Evolutionary conservation across 2,113 vertebrate species (phyloP), one percentile per base, ranked within the genome.

Genomic region (Cyphomyrus plagiostoma): DNA sequence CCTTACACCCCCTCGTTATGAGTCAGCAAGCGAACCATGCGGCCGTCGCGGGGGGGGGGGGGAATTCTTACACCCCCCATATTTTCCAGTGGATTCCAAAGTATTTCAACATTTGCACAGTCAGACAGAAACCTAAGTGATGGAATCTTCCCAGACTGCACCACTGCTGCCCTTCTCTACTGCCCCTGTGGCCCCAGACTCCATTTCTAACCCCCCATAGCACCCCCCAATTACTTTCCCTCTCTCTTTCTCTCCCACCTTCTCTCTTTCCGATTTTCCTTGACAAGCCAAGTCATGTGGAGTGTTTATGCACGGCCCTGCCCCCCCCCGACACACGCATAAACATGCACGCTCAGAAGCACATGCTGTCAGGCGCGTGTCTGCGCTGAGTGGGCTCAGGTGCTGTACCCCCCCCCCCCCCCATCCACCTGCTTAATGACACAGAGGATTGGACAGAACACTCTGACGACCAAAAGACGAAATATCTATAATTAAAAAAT

Each of bases 401-500:
- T 19, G 52, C 17, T 19, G 50, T 4, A 3, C 52, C 48, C 87
- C 48, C 86, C 77, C 88, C 87, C 46, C 4, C 85, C 35, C 13
- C 6, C 52, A 88, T 35, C 86, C 90, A 90, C 88, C 89, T 89
- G 58, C 87, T 30, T 89, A 88, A 89, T 91, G 82, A 91, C 83
- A 89, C 86, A 90, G 19, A 84, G 53, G 90, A 94, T 93, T 92
- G 90, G 90, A 35, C 56, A 88, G 89, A 90, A 89, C 66, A 35
- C 86, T 23, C 77, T 74, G 90, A 15, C 10, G 8, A 91, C 92
- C 26, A 93, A 94, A 95, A 93, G 88, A 88, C 90, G 4, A 56
- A 93, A 91, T 90, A 92, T 92, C 90, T 93, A 90, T 91, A 94
- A 80, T 90, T 56, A 21, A 56, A 56, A 56, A 92, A 50, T 92